Base-by-base conservation (phyloP, 2,113 vertebrate genomes). In the Bostrychus sinensis region DNA sequence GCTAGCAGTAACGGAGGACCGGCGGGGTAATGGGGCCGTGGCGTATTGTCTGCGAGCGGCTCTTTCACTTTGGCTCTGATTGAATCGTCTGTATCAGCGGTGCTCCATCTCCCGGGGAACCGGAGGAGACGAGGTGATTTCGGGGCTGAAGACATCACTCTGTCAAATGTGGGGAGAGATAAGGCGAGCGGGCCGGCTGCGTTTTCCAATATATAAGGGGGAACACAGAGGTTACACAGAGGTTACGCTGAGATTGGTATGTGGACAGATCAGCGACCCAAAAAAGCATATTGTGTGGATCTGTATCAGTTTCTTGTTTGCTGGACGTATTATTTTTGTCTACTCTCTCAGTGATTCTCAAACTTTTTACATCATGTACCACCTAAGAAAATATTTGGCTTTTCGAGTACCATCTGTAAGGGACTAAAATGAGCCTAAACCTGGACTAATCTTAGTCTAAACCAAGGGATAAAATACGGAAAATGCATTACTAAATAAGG, bases 21-120 rank as follows among this genome's bases (percentile, higher is more conserved):
- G 75, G 84, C 80, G 82, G 82, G 82, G 86, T 89, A 90, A 91
- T 90, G 90, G 90, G 77, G 84, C 85, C 63, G 71, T 66, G 67
- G 86, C 81, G 74, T 76, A 89, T 89, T 91, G 86, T 86, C 81
- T 83, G 81, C 74, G 85, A 91, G 89, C 89, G 86, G 81, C 81
- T 85, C 85, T 87, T 86, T 84, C 79, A 81, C 83, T 85, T 83
- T 82, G 45, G 72, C 62, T 16, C 83, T 86, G 88, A 91, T 91
- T 89, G 88, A 89, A 89, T 89, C 85, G 85, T 91, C 86, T 83
- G 71, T 85, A 84, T 83, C 77, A 57, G 62, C 36, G 75, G 78
- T 78, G 85, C 86, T 88, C 75, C 71, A 86, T 88, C 86, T 89
- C 87, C 78, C 42, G 70, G 82, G 87, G 80, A 85, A 82, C 75